Evolutionary conservation across 1,140 invertebrate genomes (phyloP).

Genomic region (Tribolium castaneum): DNA sequence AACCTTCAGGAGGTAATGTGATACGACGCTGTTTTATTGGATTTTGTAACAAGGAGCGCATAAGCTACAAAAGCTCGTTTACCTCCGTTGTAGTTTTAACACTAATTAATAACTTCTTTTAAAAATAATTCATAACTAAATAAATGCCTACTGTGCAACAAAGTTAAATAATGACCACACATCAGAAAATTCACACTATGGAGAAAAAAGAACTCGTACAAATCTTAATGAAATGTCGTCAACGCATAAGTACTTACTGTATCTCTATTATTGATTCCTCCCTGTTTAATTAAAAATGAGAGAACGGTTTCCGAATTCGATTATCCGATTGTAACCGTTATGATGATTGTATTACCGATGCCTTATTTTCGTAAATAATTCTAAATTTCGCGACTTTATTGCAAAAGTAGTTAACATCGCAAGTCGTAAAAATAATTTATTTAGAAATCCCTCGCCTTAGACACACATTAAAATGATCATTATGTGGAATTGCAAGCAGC

Average conservation of each 20-base stretch:
- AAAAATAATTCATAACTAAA: too few species aligned
- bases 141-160: too few species aligned
- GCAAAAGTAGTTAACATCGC: constrained; percentile 34
- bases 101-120: too few species aligned
- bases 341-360: constrained; percentile 4
- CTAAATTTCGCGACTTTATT: constrained; percentile 1
- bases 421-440: constrained; percentile 50
- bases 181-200: too few species aligned
- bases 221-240: too few species aligned
- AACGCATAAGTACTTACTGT: too few species aligned
- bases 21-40: constrained; percentile 20
- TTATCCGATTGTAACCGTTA: neutral
- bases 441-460: constrained; percentile 47
- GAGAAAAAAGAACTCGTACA: too few species aligned
- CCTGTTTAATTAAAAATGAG: neutral
- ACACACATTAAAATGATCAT: constrained; percentile 50
- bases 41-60: neutral
- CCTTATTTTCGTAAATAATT: constrained; percentile 15
- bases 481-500: constrained; percentile 48
- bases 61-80: neutral
- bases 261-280: neutral
- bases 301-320: neutral
- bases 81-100: too few species aligned
- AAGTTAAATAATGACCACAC: too few species aligned
- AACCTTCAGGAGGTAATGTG: constrained; percentile 13